Conservation (phyloP, 2,113 vertebrate species). For the Calyptommatus sinebrachiatus region DNA sequence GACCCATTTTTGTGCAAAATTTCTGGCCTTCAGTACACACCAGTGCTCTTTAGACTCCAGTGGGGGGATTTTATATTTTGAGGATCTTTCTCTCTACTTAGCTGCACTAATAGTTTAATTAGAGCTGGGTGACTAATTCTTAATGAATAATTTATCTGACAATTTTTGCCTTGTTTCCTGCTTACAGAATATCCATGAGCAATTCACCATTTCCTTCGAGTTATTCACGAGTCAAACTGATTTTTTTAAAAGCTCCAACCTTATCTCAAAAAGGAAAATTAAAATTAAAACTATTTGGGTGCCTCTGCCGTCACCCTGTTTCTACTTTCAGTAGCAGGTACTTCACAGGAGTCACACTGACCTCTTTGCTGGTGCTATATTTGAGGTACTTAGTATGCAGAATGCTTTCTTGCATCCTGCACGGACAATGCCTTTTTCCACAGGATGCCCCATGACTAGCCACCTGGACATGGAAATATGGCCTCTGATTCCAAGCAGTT, state of each 20-base stretch:
- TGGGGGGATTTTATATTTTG: constrained; percentile 1
- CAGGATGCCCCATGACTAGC: too few relatives aligned
- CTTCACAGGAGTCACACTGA: too few relatives aligned
- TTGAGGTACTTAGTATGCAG: too few relatives aligned
- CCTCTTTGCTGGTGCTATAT: too few relatives aligned
- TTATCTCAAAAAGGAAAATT: background rate
- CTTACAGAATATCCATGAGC: constrained; percentile 19
- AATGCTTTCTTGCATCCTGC: too few relatives aligned
- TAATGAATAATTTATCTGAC: constrained; percentile 38
- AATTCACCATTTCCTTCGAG: constrained; percentile 12
- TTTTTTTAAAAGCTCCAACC: background rate
- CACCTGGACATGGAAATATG: too few relatives aligned
- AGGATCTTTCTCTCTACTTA: constrained; percentile 29
- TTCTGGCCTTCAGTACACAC: background rate
- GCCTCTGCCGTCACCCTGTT: too few relatives aligned
- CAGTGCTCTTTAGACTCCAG: background rate
- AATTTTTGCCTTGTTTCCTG: constrained; percentile 31
- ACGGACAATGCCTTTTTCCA: too few relatives aligned
- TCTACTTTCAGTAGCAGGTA: too few relatives aligned
- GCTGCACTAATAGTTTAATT: constrained; percentile 36
- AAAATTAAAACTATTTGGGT: background rate
- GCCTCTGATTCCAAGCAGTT: too few relatives aligned
- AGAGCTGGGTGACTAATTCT: constrained; percentile 34
- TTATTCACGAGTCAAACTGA: constrained; percentile 16
- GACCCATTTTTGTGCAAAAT: background rate